These are phyloP conservation scores for Anastrepha ludens DNA, from an alignment of 1,140 invertebrate genomes.

Conservation along the genomic window DNA sequence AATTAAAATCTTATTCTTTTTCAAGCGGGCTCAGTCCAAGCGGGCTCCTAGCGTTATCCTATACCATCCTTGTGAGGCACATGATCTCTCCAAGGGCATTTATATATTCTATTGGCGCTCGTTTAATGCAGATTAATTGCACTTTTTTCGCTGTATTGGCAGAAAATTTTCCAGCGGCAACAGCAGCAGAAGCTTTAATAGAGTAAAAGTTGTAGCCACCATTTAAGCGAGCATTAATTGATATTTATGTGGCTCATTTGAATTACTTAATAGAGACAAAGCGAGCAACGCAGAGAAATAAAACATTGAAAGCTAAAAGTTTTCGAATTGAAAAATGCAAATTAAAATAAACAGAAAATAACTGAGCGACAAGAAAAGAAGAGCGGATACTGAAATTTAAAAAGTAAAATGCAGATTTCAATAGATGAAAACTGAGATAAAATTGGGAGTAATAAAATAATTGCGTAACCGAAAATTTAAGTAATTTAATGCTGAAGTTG, in stretches of 20 bases:
- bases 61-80: too few species aligned
- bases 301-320: constrained; percentile 18
- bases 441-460: neutral
- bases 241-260: constrained; percentile 48
- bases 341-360: neutral
- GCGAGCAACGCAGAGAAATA: neutral
- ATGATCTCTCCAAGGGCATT: neutral
- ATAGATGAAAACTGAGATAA: neutral
- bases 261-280: constrained; percentile 17
- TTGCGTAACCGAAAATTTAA: neutral
- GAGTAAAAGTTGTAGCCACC: constrained; percentile 39
- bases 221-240: constrained; percentile 32
- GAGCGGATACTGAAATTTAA: neutral
- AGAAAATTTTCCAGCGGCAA: neutral
- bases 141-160: neutral
- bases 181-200: neutral
- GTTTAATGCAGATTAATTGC: constrained; percentile 23
- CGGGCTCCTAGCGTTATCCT: neutral
- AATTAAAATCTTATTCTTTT: too few species aligned
- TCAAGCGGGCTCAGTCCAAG: too few species aligned
- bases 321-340: constrained; percentile 32
- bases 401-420: neutral
- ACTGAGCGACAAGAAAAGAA: neutral
- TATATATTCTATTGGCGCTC: too few species aligned
- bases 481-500: too few species aligned